Percentiles rank a stretch among this genome's conserved stretches.
Conservation (phyloP, 2,888 invertebrate genomes). For the Mycalesis mineus region DNA sequence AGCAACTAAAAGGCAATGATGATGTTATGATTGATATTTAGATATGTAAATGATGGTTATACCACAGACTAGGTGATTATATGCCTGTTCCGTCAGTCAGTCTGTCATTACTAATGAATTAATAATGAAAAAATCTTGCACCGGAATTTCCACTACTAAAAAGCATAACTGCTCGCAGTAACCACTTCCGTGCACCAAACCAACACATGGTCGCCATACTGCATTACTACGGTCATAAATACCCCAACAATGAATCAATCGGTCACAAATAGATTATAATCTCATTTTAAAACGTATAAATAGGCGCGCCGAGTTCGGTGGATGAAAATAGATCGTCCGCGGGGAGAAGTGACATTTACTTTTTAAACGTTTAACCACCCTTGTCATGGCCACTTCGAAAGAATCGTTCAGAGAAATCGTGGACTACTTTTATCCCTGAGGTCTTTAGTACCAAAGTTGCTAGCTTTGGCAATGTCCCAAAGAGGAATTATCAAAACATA, state of each 20-base stretch:
- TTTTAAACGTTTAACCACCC: neutral
- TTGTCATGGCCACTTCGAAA: neutral
- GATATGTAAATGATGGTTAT: no score
- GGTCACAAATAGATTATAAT: conserved; percentile 17
- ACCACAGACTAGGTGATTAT: no score
- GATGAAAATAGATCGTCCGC: conserved; percentile 5
- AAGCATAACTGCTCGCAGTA: no score
- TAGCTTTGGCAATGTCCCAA: no score
- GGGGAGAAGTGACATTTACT: conserved; percentile 6
- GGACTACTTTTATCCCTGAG: neutral
- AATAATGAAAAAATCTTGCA: no score
- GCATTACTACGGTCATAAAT: conserved; percentile 4
- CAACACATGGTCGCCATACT: neutral
- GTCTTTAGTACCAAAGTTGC: no score
- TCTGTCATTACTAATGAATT: no score
- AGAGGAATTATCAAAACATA: no score
- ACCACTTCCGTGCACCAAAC: neutral
- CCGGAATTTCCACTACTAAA: no score
- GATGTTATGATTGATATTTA: no score
- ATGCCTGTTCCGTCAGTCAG: no score
- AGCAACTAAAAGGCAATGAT: no score
- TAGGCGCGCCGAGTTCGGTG: conserved; percentile 4
- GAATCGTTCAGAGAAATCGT: neutral
- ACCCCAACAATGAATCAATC: conserved; percentile 16
- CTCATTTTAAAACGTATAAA: conserved; percentile 4